Evolutionary conservation across 2,888 invertebrate species (phyloP).

Genomic region (Acleris holmiana): DNA sequence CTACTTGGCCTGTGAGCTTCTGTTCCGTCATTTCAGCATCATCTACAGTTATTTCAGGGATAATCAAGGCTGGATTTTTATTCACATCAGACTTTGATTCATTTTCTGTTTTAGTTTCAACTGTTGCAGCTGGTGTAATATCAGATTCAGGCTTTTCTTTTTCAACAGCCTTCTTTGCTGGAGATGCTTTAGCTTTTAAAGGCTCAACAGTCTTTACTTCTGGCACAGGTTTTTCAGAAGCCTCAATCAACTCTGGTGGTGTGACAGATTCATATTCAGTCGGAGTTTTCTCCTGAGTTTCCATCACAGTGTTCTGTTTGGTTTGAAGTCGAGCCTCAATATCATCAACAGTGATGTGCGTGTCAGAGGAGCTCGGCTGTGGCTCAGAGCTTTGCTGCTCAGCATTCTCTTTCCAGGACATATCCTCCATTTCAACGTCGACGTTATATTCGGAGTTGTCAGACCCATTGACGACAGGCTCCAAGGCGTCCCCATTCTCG

Average conservation of each 20-base stretch:
- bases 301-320: slow-evolving; percentile 71
- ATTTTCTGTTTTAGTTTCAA: slow-evolving; percentile 56
- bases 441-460: slow-evolving; percentile 83
- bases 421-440: slow-evolving; percentile 83
- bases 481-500: slow-evolving; percentile 87
- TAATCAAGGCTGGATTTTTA: slow-evolving; percentile 52
- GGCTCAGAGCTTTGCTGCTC: slow-evolving; percentile 65
- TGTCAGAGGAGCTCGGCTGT: slow-evolving; percentile 73
- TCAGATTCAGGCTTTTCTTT: slow-evolving; percentile 51
- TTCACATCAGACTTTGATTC: slow-evolving; percentile 57
- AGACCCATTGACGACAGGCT: slow-evolving; percentile 85
- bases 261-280: slow-evolving; percentile 66
- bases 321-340: slow-evolving; percentile 74
- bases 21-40: slow-evolving; percentile 76
- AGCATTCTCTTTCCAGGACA: slow-evolving; percentile 76
- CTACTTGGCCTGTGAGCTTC: slow-evolving; percentile 60
- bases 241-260: slow-evolving; percentile 62
- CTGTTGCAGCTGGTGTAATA: slow-evolving; percentile 36
- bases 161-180: slow-evolving; percentile 45
- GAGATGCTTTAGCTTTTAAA: slow-evolving; percentile 41
- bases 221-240: slow-evolving; percentile 50
- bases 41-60: slow-evolving; percentile 76
- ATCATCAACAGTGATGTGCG: slow-evolving; percentile 72
- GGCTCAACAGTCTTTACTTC: slow-evolving; percentile 48
- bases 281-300: slow-evolving; percentile 58